Conservation (phyloP, 2,113 vertebrate genomes). For the Forbesichthys agassizii region DNA sequence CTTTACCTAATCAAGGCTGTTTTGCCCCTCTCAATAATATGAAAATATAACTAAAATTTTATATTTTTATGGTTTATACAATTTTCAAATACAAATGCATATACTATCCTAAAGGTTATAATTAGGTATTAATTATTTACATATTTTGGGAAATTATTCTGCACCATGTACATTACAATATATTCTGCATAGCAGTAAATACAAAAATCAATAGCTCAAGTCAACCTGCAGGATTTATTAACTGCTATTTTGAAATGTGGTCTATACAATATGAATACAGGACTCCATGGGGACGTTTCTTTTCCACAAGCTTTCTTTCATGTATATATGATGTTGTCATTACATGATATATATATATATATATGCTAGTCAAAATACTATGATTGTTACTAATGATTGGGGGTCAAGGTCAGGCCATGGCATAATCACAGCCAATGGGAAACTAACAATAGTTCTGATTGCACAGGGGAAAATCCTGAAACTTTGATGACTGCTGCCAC, state of each 20-base stretch:
- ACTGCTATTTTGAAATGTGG: background rate
- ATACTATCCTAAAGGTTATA: too few species aligned
- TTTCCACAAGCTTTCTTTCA: too few species aligned
- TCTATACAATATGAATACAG: background rate
- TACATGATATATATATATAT: background rate
- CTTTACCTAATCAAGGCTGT: background rate
- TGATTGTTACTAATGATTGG: constrained; percentile 22
- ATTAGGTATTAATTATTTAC: too few species aligned
- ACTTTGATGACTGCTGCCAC: constrained; percentile 59
- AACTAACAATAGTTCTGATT: constrained; percentile 9
- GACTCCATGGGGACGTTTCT: background rate
- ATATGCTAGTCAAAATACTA: background rate
- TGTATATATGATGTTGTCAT: too few species aligned
- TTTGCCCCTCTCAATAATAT: too few species aligned
- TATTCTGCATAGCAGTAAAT: too few species aligned
- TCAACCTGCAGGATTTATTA: background rate
- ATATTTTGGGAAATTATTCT: too few species aligned
- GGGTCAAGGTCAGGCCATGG: constrained; percentile 78
- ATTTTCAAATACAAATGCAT: too few species aligned
- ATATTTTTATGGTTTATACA: too few species aligned
- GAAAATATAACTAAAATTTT: too few species aligned
- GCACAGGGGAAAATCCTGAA: background rate
- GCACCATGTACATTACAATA: too few species aligned
- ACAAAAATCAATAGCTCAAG: background rate
- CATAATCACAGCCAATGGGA: constrained; percentile 37